Conservation (phyloP, 2,113 vertebrate genomes). For the Chauna torquata region DNA sequence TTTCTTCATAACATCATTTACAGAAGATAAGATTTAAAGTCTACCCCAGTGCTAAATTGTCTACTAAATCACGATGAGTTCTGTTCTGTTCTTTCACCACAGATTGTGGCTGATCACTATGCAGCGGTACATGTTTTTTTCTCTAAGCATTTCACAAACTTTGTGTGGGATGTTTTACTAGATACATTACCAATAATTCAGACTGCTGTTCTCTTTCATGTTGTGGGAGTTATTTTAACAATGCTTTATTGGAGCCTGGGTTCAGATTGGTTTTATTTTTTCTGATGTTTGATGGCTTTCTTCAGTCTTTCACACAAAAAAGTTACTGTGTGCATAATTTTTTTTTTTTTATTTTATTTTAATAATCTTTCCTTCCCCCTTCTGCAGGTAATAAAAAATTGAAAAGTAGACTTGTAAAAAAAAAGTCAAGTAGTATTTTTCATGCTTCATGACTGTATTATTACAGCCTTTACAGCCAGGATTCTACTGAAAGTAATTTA, state of each 20-base stretch:
- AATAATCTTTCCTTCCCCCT: not conserved
- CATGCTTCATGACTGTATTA: not conserved
- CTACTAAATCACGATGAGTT: not conserved
- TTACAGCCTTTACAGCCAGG: not conserved
- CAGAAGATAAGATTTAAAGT: slow-evolving; percentile 3
- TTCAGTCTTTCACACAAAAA: not conserved
- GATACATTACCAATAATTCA: not conserved
- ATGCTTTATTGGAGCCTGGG: not conserved
- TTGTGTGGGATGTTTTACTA: not conserved
- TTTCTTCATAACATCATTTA: not conserved
- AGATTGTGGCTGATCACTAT: not conserved
- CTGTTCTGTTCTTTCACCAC: not conserved
- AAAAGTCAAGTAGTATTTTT: not conserved
- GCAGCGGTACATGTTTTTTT: not conserved
- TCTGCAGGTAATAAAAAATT: not conserved
- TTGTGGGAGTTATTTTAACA: not conserved
- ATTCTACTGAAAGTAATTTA: not conserved
- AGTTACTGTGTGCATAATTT: not conserved
- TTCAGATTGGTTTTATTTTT: not conserved
- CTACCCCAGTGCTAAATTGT: not conserved
- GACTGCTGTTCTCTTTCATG: not conserved
- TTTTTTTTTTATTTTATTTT: not conserved
- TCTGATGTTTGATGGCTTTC: not conserved
- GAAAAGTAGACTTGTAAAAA: not conserved
- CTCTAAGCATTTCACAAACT: not conserved